Conservation (phyloP, 2,888 invertebrate genomes). For the Lissonota sp. region DNA sequence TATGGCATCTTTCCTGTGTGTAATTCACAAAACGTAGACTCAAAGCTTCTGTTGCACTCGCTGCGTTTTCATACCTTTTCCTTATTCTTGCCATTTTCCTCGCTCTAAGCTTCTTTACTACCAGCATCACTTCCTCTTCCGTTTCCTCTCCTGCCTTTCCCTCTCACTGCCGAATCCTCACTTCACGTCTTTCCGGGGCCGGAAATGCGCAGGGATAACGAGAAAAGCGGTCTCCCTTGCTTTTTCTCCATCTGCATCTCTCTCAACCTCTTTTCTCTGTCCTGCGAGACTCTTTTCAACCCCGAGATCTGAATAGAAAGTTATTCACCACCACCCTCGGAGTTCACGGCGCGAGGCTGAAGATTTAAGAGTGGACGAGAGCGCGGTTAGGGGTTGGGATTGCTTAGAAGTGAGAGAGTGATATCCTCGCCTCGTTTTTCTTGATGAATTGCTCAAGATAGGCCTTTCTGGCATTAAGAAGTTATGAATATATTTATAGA, state of each 20-base stretch:
- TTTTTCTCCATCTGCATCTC: background rate
- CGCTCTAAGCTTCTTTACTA: conserved; percentile 7
- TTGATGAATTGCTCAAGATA: background rate
- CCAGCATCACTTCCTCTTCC: conserved; percentile 1
- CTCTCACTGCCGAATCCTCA: background rate
- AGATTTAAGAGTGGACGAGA: conserved; percentile 9
- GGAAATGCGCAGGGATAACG: conserved; percentile 51
- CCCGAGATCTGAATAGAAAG: conserved; percentile 56
- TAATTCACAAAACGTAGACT: background rate
- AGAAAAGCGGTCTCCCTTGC: conserved; percentile 9
- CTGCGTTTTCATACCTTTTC: background rate
- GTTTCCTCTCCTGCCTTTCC: background rate
- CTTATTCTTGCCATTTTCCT: conserved; percentile 1
- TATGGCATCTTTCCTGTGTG: background rate
- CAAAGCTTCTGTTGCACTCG: background rate
- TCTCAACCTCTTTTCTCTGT: conserved; percentile 1
- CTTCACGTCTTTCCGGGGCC: conserved; percentile 37
- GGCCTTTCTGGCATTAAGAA: background rate
- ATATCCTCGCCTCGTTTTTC: background rate
- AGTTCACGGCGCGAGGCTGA: conserved; percentile 9
- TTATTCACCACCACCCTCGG: conserved; percentile 45
- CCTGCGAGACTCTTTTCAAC: background rate
- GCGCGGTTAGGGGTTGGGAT: background rate
- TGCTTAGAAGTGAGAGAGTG: no score
- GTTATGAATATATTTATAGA: background rate